Base-by-base conservation (phyloP, 2,888 invertebrate genomes). In the Matsumyia berberina region DNA sequence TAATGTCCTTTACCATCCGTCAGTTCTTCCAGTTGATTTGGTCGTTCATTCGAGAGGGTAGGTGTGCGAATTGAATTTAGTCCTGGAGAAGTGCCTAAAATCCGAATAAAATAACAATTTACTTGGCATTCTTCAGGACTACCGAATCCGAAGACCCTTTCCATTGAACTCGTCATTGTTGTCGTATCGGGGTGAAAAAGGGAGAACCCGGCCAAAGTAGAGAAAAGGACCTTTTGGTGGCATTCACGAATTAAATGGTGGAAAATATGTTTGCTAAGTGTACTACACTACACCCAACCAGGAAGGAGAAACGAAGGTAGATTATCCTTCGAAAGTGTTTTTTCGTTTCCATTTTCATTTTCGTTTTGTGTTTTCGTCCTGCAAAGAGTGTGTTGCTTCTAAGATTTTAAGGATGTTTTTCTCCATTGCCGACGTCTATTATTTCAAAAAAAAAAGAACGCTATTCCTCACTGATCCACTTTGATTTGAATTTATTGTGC, bases 401-500 rank as follows among this genome's bases (percentile, higher is more conserved):
- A 73, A 51, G 66, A 29, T 42, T 73, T 73, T 31, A 73, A 51
- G 66, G 35, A 51, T 44, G 24, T 37, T 39, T 46, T 66, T 15
- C 17, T n/a, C 24, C 24, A 24, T 24, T 24, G 24, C 24, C 24
- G n/a, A n/a, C 24, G 11, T 46, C 51, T 66, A 31, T 66, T 51
- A 49, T 44, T 37, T 37, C 33, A 35, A 31, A 6, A 49, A 19
- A 46, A 33, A 53, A 24, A 67, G 55, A 70, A 67, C 66, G 42
- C 57, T 70, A 9, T 37, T 76, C 53, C 55, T 73, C 72, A 83
- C 66, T 72, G 66, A 82, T 82, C 73, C 78, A 73, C 73, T 78
- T 83, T 83, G 83, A 83, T 83, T 78, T 73, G 83, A 74, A 78
- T 78, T 83, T 69, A 83, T 73, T 73, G 62, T 74, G 62, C 60